phyloP scores from a whole-genome alignment of 2,797 vertebrate species.

The Acanthornis magna region DNA sequence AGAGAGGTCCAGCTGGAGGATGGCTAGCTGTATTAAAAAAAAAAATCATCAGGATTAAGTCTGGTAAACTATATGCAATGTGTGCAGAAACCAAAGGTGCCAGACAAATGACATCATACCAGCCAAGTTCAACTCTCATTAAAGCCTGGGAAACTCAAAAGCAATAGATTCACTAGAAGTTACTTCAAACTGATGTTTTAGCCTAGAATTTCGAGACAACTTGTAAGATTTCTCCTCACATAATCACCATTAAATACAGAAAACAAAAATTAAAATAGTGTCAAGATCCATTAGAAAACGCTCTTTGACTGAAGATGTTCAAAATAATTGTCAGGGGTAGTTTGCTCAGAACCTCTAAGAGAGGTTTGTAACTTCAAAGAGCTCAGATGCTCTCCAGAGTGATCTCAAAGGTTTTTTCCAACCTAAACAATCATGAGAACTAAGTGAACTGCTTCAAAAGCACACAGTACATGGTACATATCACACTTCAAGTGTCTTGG shows the following conservation, averaged over 20 bases:
- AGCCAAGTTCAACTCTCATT: neutral
- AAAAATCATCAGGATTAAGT: neutral
- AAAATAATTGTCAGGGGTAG: neutral
- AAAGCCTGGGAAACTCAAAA: neutral
- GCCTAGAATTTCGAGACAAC: neutral
- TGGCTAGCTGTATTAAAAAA: neutral
- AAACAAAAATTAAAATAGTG: neutral
- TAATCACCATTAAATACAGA: neutral
- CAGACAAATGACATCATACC: constrained; percentile 35
- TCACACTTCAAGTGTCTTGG: neutral
- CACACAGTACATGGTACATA: neutral
- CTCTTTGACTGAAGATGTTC: neutral
- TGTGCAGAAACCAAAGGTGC: constrained; percentile 16
- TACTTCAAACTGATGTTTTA: neutral
- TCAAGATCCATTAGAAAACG: neutral
- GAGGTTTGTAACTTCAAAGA: neutral
- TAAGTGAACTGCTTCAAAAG: neutral
- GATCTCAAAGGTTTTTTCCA: neutral
- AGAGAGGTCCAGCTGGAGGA: neutral
- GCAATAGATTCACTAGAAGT: neutral
- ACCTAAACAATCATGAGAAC: neutral
- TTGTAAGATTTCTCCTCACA: neutral
- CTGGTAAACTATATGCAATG: constrained; percentile 21
- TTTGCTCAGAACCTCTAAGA: neutral
- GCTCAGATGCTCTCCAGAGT: neutral